These are phyloP conservation scores for Drosophila biarmipes DNA, from an alignment of 1,140 invertebrate genomes.

Conservation along the genomic window DNA sequence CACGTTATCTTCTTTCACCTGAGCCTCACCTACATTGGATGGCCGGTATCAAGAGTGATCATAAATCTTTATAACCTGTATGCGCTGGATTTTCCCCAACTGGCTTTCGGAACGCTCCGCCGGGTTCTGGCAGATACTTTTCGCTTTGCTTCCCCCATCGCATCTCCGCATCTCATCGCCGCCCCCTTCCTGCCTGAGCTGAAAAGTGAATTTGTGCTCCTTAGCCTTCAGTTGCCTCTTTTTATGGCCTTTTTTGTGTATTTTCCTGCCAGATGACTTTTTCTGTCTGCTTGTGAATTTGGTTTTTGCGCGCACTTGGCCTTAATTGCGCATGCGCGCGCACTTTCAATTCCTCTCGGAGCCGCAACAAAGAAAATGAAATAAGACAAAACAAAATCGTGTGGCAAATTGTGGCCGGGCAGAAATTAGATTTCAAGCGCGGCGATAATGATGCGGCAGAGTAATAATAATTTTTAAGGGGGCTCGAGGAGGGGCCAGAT, in stretches of 20 bases:
- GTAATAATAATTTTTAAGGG: conserved; percentile 51
- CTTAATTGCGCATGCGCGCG: conserved; percentile 76
- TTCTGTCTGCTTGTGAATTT: conserved; percentile 22
- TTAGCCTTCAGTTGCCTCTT: conserved; percentile 44
- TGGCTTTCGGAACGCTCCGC: conserved; percentile 23
- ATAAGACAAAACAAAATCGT: conserved; percentile 44
- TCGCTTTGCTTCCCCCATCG: too few relatives aligned
- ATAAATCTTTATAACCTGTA: conserved; percentile 78
- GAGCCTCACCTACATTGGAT: conserved; percentile 27
- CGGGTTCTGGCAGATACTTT: conserved; percentile 6
- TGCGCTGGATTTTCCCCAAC: conserved; percentile 67
- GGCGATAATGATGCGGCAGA: conserved; percentile 64
- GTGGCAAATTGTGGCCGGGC: conserved; percentile 58
- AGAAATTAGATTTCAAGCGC: conserved; percentile 58
- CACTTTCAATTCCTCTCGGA: conserved; percentile 76
- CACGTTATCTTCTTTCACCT: conserved; percentile 37
- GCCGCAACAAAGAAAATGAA: conserved; percentile 40
- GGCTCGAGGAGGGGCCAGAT: conserved; percentile 43
- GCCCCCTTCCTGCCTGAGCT: background rate
- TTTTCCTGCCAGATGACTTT: conserved; percentile 19
- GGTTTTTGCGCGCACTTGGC: conserved; percentile 69
- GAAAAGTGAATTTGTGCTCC: conserved; percentile 68
- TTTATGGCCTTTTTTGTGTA: conserved; percentile 32
- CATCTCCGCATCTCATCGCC: too few relatives aligned
- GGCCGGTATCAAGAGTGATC: conserved; percentile 70